These are phyloP conservation scores for Okapia johnstoni DNA, from an alignment of 2,113 vertebrate genomes.

Conservation along the genomic window DNA sequence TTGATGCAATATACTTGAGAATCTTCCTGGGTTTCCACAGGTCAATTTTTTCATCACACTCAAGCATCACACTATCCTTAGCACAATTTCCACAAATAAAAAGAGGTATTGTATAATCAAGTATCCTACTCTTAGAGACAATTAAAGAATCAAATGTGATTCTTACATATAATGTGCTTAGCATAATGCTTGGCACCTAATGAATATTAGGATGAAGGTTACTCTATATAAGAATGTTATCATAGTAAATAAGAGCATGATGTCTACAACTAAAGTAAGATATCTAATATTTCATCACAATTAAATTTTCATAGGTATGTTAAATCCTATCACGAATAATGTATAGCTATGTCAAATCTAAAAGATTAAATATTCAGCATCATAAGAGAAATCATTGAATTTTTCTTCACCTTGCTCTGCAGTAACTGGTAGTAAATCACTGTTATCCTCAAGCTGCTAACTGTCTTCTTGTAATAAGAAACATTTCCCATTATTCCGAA, in stretches of 20 bases:
- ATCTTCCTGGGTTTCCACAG: background rate
- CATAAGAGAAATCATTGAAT: background rate
- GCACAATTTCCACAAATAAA: no score
- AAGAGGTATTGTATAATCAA: background rate
- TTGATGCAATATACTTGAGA: background rate
- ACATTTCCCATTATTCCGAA: background rate
- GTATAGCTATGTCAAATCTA: background rate
- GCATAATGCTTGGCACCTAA: background rate
- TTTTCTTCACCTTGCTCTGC: background rate
- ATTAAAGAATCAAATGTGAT: background rate
- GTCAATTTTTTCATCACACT: background rate
- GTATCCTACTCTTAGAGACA: background rate
- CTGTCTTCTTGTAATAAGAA: background rate
- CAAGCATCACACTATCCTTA: background rate
- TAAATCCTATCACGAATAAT: background rate
- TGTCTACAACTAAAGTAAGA: background rate
- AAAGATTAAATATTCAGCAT: background rate
- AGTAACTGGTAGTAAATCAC: background rate
- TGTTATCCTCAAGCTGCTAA: background rate
- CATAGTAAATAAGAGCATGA: background rate
- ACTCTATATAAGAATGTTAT: background rate
- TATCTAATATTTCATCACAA: background rate
- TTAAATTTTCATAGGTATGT: background rate
- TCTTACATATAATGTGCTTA: background rate
- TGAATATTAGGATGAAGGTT: background rate